A percentile compares a stretch with the other conserved stretches of the same genome.
Evolutionary conservation across 2,113 vertebrate species (phyloP).

Genomic region (Illadopsis cleaveri): DNA sequence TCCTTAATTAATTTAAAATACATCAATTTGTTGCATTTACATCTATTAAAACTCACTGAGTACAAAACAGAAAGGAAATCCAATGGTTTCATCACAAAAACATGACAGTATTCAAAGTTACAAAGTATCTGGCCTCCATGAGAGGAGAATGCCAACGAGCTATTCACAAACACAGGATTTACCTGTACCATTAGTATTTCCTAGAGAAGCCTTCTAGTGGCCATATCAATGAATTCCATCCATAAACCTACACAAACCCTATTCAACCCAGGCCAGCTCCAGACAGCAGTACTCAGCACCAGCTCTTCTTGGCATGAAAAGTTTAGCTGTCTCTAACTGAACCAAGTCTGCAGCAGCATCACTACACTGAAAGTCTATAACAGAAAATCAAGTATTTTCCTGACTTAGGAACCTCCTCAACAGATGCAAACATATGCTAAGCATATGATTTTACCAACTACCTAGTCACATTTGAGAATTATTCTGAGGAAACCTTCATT

Average conservation of each 20-base stretch:
- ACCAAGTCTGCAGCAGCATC: neutral
- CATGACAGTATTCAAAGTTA: neutral
- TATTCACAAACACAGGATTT: neutral
- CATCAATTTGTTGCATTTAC: conserved; percentile 14
- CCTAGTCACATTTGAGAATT: neutral
- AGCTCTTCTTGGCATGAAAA: neutral
- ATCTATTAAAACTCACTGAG: conserved; percentile 32
- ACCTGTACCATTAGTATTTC: neutral
- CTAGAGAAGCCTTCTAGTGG: neutral
- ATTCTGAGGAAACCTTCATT: neutral
- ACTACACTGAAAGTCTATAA: neutral
- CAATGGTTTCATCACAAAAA: neutral
- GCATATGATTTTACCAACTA: neutral
- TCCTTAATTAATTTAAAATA: conserved; percentile 24
- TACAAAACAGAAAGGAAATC: neutral
- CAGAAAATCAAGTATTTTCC: neutral
- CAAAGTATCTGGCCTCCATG: neutral
- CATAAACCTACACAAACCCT: neutral
- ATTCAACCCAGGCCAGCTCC: neutral
- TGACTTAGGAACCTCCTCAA: neutral
- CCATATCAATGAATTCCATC: neutral
- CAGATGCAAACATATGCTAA: neutral
- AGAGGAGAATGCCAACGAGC: neutral
- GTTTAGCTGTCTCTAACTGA: neutral
- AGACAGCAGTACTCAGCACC: neutral